phyloP scores from a whole-genome alignment of 2,888 invertebrate genomes.

The Lottia scabra region DNA sequence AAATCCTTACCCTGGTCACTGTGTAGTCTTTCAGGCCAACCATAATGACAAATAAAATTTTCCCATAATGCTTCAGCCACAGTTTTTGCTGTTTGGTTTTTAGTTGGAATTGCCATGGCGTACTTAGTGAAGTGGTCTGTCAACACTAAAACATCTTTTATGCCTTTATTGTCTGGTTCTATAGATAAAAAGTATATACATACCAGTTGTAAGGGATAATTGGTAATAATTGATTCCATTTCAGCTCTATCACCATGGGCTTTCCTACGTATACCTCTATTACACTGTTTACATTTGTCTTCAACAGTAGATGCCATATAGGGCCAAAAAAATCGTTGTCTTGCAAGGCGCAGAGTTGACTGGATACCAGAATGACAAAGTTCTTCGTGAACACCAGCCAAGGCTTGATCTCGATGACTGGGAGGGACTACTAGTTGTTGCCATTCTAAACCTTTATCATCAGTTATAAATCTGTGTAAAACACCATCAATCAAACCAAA shows the following conservation, averaged over 20 bases:
- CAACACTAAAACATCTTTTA: constrained; percentile 11
- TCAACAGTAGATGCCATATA: constrained; percentile 31
- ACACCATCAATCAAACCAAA: neutral
- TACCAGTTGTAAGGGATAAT: no score
- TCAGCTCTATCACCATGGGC: no score
- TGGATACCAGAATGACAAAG: neutral
- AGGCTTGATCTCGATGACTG: neutral
- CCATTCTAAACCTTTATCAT: neutral
- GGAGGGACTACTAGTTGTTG: neutral
- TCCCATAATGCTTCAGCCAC: constrained; percentile 19
- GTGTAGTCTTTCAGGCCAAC: constrained; percentile 27
- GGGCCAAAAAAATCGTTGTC: constrained; percentile 37
- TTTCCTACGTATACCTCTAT: constrained; percentile 23
- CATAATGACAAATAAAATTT: constrained; percentile 26
- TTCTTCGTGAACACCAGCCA: neutral
- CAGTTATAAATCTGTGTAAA: neutral
- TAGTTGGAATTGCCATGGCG: neutral
- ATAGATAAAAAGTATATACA: no score
- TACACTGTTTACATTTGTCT: constrained; percentile 27
- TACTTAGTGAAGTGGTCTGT: constrained; percentile 18
- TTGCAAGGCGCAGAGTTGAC: neutral
- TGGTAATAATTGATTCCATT: no score
- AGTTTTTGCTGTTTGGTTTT: constrained; percentile 29
- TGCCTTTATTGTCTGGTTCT: no score
- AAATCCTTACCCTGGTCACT: constrained; percentile 31